A percentile compares a stretch with the other conserved stretches of the same genome.
phyloP scores from a whole-genome alignment of 1,140 invertebrate genomes.

The Cardiocondyla obscurior region DNA sequence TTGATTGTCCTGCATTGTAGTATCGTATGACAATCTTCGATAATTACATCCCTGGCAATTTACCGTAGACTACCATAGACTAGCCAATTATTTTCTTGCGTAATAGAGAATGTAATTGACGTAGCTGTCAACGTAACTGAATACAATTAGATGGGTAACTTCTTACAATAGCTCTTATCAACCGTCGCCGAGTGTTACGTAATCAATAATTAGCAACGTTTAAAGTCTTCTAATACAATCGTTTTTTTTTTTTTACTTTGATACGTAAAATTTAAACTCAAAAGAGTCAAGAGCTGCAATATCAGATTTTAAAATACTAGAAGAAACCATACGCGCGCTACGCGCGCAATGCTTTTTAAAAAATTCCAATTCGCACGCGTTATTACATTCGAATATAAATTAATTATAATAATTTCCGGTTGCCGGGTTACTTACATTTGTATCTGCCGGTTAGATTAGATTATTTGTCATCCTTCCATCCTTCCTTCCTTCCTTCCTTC shows the following conservation, averaged over 20 bases:
- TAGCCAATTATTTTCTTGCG: background rate
- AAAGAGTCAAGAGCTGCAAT: background rate
- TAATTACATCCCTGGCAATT: slow-evolving; percentile 10
- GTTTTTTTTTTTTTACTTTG: background rate
- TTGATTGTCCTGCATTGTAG: slow-evolving; percentile 11
- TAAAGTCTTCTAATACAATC: background rate
- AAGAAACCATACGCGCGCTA: no score
- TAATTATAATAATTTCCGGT: no score
- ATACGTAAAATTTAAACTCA: background rate
- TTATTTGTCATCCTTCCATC: no score
- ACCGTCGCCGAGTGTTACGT: background rate
- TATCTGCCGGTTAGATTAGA: no score
- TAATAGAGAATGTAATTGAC: slow-evolving; percentile 17
- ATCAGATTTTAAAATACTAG: background rate
- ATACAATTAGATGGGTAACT: slow-evolving; percentile 3
- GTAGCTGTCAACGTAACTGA: background rate
- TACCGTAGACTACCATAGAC: background rate
- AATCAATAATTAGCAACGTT: background rate
- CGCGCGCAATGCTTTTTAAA: no score
- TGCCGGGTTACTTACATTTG: no score
- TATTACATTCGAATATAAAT: no score
- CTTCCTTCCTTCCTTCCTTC: no score
- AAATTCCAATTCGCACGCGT: no score
- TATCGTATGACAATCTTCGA: background rate
- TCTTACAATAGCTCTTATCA: background rate